Evolutionary conservation across 2,797 vertebrate genomes (phyloP).

Genomic region (Amblyraja radiata): DNA sequence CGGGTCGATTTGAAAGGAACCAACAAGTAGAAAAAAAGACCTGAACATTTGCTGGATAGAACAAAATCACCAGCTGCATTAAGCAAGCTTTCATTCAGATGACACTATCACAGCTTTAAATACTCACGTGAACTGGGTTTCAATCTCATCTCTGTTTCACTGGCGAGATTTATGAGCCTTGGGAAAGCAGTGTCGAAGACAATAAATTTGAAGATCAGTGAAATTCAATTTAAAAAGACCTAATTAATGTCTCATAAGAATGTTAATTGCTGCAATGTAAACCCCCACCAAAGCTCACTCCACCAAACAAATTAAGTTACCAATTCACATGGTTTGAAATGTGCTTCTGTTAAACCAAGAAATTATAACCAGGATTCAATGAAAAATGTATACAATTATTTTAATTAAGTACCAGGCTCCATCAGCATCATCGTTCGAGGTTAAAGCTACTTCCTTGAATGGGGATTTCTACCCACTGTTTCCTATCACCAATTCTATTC

Average conservation of each 20-base stretch:
- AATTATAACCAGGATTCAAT: neutral
- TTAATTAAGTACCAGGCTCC: neutral
- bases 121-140: neutral
- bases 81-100: neutral
- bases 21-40: neutral
- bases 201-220: neutral
- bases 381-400: neutral
- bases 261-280: neutral
- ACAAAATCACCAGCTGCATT: neutral
- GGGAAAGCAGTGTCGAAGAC: neutral
- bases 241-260: neutral
- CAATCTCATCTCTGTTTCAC: neutral
- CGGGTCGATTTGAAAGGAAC: neutral
- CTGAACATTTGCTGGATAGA: neutral
- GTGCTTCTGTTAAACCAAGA: neutral
- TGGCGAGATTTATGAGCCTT: neutral
- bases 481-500: neutral
- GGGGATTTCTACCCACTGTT: neutral
- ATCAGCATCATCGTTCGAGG: neutral
- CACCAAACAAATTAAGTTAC: neutral
- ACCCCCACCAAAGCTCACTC: neutral
- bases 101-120: neutral
- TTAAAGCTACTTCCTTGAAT: neutral
- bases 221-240: constrained; percentile 17
- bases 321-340: neutral